Evolutionary conservation across 2,888 invertebrate genomes (phyloP).

Genomic region (Lacanobia oleracea): DNA sequence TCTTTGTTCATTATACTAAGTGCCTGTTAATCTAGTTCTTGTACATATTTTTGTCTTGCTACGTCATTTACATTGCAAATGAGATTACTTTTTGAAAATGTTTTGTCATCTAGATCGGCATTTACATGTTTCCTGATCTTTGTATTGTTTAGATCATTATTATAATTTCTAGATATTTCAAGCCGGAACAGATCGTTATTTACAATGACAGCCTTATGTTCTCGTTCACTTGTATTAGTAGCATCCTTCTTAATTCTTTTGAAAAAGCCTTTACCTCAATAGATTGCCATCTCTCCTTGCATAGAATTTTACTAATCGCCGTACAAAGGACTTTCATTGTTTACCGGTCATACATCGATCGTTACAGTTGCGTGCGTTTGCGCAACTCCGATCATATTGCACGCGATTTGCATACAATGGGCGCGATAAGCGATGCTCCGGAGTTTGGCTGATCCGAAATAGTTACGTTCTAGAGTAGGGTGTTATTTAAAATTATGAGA

Average conservation of each 20-base stretch:
- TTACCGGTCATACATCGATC: constrained; percentile 66
- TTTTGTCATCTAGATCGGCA: constrained; percentile 17
- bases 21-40: constrained; percentile 48
- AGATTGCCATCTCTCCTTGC: constrained; percentile 60
- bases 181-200: background rate
- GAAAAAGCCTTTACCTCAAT: constrained; percentile 48
- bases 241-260: constrained; percentile 15
- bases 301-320: constrained; percentile 56
- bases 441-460: constrained; percentile 64
- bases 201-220: constrained; percentile 14
- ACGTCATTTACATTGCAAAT: constrained; percentile 55
- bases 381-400: constrained; percentile 81
- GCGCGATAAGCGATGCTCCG: constrained; percentile 76
- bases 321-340: constrained; percentile 64
- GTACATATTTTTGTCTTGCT: constrained; percentile 42
- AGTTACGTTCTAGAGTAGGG: constrained; percentile 43
- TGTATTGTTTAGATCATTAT: background rate
- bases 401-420: constrained; percentile 86
- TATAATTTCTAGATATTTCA: background rate
- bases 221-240: background rate
- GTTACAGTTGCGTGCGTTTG: constrained; percentile 76
- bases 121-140: constrained; percentile 18
- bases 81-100: constrained; percentile 30
- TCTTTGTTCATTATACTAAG: constrained; percentile 61
- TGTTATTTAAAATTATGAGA: constrained; percentile 52